Evolutionary conservation across 1,140 invertebrate species (phyloP), one percentile per base, ranked within the genome.

Genomic region (Alviniconcha marisindica): DNA sequence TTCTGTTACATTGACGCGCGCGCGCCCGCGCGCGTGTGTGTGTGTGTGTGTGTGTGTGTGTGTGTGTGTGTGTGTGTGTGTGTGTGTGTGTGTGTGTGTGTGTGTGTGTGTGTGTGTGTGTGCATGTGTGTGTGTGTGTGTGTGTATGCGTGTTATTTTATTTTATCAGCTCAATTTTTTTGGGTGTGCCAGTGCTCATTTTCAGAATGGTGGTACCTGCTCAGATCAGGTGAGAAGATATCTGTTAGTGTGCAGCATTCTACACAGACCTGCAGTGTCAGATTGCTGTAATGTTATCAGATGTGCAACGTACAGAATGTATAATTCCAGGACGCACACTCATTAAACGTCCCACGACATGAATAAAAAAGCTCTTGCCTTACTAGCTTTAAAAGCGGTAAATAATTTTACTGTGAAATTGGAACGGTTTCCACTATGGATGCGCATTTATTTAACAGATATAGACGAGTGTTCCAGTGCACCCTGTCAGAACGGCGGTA

Each of bases 401-500:
- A n/a, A n/a, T n/a, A n/a, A n/a, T n/a, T n/a, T n/a, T n/a, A n/a
- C n/a, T n/a, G n/a, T 48, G n/a, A n/a, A n/a, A n/a, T n/a, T n/a
- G 31, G 56, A 60, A 60, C 56, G 56, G 15, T 18, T 0, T 60
- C 7, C 4, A 18, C 44, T n/a, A n/a, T n/a, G n/a, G n/a, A n/a
- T n/a, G n/a, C n/a, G n/a, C n/a, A 51, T 51, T 51, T n/a, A n/a
- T n/a, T n/a, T n/a, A n/a, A 18, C 66, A 84, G 85, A 87, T 38
- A 84, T 88, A 28, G 79, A 88, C 33, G 87, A 88, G 33, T 88
- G 87, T 66, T 74, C 63, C 14, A 71, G 63, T 54, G 24, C 1
- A 21, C 87, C 87, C 10, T 88, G 85, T 83, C 83, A 54, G 1
- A 74, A 84, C 56, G 78, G 77, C 15, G 85, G 77, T 18, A 83